phyloP scores from a whole-genome alignment of 2,888 invertebrate genomes.

The Coenonympha glycerion region DNA sequence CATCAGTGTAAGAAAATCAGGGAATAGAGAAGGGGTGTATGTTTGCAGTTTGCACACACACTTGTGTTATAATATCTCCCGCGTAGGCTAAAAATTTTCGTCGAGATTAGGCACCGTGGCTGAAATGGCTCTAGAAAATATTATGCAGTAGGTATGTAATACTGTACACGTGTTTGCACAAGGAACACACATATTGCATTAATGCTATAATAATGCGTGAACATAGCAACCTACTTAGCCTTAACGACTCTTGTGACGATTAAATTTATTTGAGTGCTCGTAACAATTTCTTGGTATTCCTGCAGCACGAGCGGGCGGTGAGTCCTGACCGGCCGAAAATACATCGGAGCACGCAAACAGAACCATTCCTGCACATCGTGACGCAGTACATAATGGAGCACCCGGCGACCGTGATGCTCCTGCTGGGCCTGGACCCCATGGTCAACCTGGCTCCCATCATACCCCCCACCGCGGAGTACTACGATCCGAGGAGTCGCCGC shows the following conservation, averaged over 20 bases:
- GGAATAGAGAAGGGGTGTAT: too few relatives aligned
- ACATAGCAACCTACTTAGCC: not conserved
- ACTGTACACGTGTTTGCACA: too few relatives aligned
- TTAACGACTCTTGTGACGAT: not conserved
- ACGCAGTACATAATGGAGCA: constrained; percentile 82
- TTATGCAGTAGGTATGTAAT: too few relatives aligned
- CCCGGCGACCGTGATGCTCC: constrained; percentile 82
- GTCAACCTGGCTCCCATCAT: constrained; percentile 58
- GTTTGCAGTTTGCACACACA: too few relatives aligned
- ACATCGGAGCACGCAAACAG: constrained; percentile 78
- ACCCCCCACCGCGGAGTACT: constrained; percentile 65
- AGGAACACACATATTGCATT: too few relatives aligned
- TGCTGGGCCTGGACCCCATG: constrained; percentile 82
- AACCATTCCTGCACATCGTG: constrained; percentile 76
- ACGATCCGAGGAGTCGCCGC: constrained; percentile 57
- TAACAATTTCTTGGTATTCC: constrained; percentile 9
- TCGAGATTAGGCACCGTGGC: too few relatives aligned
- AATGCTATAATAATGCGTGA: too few relatives aligned
- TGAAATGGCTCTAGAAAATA: too few relatives aligned
- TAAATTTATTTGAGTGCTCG: constrained; percentile 14
- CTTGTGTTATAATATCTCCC: too few relatives aligned
- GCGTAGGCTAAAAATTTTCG: too few relatives aligned
- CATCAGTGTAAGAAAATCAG: too few relatives aligned
- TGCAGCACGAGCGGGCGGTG: constrained; percentile 59
- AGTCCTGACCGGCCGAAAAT: constrained; percentile 62